Percentiles rank a stretch among this genome's conserved stretches.
Evolutionary conservation across 2,797 vertebrate species (phyloP).

Genomic region (Enteromius thamalakanensis): DNA sequence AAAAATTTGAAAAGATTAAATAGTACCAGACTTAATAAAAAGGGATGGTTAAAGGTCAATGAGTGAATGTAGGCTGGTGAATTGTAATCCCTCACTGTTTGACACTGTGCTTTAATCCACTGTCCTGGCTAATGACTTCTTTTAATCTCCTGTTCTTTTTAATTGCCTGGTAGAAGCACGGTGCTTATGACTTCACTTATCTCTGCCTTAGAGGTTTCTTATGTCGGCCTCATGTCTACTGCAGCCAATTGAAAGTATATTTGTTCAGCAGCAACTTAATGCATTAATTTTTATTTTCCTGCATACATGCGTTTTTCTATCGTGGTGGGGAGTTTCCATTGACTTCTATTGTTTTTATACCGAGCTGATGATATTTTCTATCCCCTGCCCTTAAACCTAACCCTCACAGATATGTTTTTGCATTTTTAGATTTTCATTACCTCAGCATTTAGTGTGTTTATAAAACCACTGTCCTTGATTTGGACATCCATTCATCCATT

Average conservation of each 20-base stretch:
- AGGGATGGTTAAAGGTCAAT: slow-evolving; percentile 39
- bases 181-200: slow-evolving; percentile 55
- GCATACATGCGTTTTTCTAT: slow-evolving; percentile 4
- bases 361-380: slow-evolving; percentile 15
- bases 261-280: slow-evolving; percentile 32
- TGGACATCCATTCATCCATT: not conserved
- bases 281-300: slow-evolving; percentile 22
- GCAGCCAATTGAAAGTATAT: slow-evolving; percentile 29
- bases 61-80: slow-evolving; percentile 47
- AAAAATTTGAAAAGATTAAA: not conserved
- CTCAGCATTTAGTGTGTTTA: not conserved
- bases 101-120: slow-evolving; percentile 55
- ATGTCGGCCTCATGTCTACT: slow-evolving; percentile 45
- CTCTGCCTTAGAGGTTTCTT: slow-evolving; percentile 57
- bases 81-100: slow-evolving; percentile 56
- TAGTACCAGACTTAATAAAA: slow-evolving; percentile 26
- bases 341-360: slow-evolving; percentile 30
- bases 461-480: slow-evolving; percentile 12
- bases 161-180: slow-evolving; percentile 55
- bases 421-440: slow-evolving; percentile 9
- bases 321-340: not conserved
- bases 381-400: not conserved
- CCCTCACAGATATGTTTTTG: not conserved
- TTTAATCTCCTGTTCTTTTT: slow-evolving; percentile 53
- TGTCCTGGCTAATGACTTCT: slow-evolving; percentile 50